phyloP scores from a whole-genome alignment of 2,888 invertebrate species.

The Oegoconia quadripuncta region DNA sequence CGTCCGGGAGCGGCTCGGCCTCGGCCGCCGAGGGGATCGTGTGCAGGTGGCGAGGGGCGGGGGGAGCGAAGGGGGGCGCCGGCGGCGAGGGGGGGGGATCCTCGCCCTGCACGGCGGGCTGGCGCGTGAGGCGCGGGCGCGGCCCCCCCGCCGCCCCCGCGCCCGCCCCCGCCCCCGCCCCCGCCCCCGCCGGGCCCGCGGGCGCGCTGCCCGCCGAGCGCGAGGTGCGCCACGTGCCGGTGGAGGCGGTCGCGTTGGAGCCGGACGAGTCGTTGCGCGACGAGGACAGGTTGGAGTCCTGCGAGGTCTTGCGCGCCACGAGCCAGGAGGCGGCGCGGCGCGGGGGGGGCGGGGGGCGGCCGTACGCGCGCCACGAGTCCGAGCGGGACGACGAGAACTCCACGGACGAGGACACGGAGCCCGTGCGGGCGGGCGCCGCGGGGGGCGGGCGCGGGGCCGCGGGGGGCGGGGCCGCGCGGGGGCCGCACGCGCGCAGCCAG shows the following conservation, averaged over 20 bases:
- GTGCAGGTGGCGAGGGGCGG: constrained; percentile 55
- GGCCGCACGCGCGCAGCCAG: constrained; percentile 81
- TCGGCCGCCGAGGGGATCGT: constrained; percentile 67
- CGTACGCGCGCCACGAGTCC: constrained; percentile 91
- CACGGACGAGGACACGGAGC: constrained; percentile 92
- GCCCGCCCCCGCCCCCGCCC: constrained; percentile 80
- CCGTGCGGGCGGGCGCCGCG: constrained; percentile 77
- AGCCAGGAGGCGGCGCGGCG: constrained; percentile 92
- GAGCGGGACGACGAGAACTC: constrained; percentile 94
- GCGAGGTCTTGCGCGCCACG: constrained; percentile 93
- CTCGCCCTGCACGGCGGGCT: constrained; percentile 89
- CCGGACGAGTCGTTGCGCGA: constrained; percentile 95
- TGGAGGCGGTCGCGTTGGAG: constrained; percentile 92
- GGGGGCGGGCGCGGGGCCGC: constrained; percentile 33
- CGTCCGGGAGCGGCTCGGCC: constrained; percentile 51
- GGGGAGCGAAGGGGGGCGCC: constrained; percentile 81
- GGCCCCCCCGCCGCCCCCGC: constrained; percentile 66
- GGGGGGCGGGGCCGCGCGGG: constrained; percentile 53
- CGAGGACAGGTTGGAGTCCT: constrained; percentile 94
- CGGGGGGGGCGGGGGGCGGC: constrained; percentile 89
- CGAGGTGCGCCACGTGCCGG: constrained; percentile 93
- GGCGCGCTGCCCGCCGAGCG: constrained; percentile 91
- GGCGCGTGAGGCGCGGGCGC: constrained; percentile 88
- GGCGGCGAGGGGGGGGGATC: constrained; percentile 81
- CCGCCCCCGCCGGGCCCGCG: constrained; percentile 84